Evolutionary conservation across 2,888 invertebrate genomes (phyloP).

Genomic region (Bellardia pandia): DNA sequence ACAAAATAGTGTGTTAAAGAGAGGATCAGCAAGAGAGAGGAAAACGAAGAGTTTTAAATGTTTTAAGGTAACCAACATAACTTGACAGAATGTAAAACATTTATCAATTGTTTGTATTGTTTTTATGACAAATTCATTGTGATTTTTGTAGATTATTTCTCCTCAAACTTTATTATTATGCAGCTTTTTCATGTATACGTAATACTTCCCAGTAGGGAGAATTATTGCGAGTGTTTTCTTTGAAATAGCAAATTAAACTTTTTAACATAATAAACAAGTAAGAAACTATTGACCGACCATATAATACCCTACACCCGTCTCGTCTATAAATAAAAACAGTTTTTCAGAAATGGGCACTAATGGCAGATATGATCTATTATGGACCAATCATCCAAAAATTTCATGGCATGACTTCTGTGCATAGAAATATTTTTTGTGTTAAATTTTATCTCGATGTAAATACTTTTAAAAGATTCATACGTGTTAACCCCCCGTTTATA

Average conservation of each 20-base stretch:
- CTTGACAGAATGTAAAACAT: slow-evolving; percentile 69
- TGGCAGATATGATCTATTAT: no score
- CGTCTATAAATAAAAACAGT: no score
- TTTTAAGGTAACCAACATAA: slow-evolving; percentile 64
- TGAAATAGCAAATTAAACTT: neutral
- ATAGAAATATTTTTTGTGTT: no score
- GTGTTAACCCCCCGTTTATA: no score
- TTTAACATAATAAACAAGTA: no score
- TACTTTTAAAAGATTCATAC: no score
- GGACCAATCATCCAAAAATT: no score
- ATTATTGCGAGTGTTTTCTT: neutral
- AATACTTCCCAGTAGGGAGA: slow-evolving; percentile 29
- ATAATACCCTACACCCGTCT: no score
- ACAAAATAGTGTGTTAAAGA: neutral
- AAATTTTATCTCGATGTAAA: no score
- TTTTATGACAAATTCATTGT: slow-evolving; percentile 65
- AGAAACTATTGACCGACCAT: no score
- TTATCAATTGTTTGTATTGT: slow-evolving; percentile 64
- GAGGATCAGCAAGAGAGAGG: neutral
- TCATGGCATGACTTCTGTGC: no score
- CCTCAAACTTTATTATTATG: slow-evolving; percentile 24
- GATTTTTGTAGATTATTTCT: slow-evolving; percentile 45
- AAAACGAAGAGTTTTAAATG: slow-evolving; percentile 52
- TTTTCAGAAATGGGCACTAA: no score
- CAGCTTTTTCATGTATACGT: slow-evolving; percentile 1